Evolutionary conservation across 2,888 invertebrate species (phyloP).

Genomic region (Dolichopus griseipennis): DNA sequence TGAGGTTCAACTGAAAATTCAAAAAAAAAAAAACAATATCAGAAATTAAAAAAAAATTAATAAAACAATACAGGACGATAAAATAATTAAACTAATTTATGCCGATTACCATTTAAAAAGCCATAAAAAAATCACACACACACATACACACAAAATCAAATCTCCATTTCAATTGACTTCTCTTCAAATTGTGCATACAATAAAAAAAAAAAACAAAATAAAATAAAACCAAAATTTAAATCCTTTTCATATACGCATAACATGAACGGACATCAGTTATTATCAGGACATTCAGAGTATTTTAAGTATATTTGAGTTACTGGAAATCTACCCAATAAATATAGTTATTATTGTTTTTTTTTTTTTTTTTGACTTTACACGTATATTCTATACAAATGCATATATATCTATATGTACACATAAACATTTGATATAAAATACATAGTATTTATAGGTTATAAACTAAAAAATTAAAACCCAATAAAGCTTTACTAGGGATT

Average conservation of each 20-base stretch:
- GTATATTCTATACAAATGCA: no score
- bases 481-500: slow-evolving; percentile 4
- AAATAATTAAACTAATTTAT: slow-evolving; percentile 4
- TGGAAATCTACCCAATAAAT: background rate
- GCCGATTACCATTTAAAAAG: background rate
- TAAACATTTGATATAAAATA: background rate
- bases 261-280: background rate
- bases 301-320: slow-evolving; percentile 2
- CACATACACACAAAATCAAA: background rate
- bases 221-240: background rate
- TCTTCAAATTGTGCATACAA: background rate
- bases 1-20: no score
- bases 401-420: no score
- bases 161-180: slow-evolving; percentile 4
- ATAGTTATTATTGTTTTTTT: background rate
- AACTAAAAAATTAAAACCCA: background rate
- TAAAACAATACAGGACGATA: background rate
- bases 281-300: slow-evolving; percentile 1
- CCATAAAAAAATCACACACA: background rate
- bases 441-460: background rate
- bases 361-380: no score
- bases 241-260: background rate
- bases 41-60: no score
- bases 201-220: no score
- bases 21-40: no score